A percentile compares a stretch with the other conserved stretches of the same genome.
These are phyloP conservation scores for Nebria salina DNA, from an alignment of 2,888 invertebrate species.

Conservation along the genomic window DNA sequence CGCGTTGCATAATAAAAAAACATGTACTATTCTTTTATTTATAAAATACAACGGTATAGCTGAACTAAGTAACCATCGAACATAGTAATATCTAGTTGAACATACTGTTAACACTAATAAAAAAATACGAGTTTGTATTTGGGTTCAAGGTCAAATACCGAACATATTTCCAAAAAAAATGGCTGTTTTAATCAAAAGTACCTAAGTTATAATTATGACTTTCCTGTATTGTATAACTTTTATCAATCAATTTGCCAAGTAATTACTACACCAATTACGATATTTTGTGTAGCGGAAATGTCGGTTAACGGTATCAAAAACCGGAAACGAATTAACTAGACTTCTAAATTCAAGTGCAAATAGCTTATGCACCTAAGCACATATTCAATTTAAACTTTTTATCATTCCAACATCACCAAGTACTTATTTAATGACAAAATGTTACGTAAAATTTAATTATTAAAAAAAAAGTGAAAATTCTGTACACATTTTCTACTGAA, in stretches of 20 bases:
- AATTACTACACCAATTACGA: neutral
- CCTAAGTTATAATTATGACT: neutral
- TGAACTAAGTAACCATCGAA: neutral
- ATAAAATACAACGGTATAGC: constrained; percentile 10
- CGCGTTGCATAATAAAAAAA: constrained; percentile 17
- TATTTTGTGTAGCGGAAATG: neutral
- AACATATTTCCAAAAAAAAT: neutral
- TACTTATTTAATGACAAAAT: neutral
- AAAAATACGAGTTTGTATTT: neutral
- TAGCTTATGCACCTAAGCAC: neutral
- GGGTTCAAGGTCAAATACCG: neutral
- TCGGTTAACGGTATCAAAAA: constrained; percentile 1
- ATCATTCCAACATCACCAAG: neutral
- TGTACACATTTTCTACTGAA: neutral
- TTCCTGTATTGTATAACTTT: constrained; percentile 4
- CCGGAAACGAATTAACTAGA: neutral
- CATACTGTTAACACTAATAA: constrained; percentile 2
- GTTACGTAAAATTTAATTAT: neutral
- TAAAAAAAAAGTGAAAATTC: neutral
- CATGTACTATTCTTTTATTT: constrained; percentile 11
- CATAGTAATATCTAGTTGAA: constrained; percentile 19
- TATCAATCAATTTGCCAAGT: neutral
- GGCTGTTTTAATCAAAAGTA: neutral
- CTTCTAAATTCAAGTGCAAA: neutral
- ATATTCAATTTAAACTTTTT: neutral